Evolutionary conservation across 2,113 vertebrate genomes (phyloP), one percentile per base, ranked within the genome.

Genomic region (Oreochromis aureus): DNA sequence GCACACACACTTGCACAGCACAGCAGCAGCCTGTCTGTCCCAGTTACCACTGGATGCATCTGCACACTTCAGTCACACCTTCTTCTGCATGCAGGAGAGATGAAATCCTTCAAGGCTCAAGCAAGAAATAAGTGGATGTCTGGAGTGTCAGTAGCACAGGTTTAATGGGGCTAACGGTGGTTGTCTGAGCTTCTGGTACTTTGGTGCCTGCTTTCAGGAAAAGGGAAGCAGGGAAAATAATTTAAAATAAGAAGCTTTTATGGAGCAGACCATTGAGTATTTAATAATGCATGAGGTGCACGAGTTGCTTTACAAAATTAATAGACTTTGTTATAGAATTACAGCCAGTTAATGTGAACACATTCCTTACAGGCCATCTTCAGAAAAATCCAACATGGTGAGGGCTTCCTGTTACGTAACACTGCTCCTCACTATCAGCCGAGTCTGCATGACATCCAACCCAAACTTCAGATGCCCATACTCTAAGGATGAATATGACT

Each of bases 31-130:
- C 58, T 76, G 66, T 81, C 80, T 51, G 32, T 19, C 27, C 73
- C 58, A 78, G 27, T 84, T 80, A 84, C 46, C 30, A 19, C 24
- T 81, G 34, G 83, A 78, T 69, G 69, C 12, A 51, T 87, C 76
- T 79, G 80, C 80, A 85, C 71, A 44, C 86, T 81, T 83, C 86
- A 58, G 86, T 91, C 80, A 86, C 84, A 90, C 48, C 81, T 84
- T 66, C 82, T 90, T 84, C 34, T 12, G 59, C 69, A 73, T 88
- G 56, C 32, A 84, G n/a, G 61, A 81, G 30, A 89, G 30, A 85
- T 63, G 30, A 88, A 85, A 79, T 83, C 88, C 83, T 87, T 90
- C 81, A 87, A 86, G 39, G 6, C 32, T 54, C 12, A 27, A 85
- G 84, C 51, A 34, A 30, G 63, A 51, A 87, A 85, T 41, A 30